Conservation (phyloP, 2,113 vertebrate species). For the Channa maculata region DNA sequence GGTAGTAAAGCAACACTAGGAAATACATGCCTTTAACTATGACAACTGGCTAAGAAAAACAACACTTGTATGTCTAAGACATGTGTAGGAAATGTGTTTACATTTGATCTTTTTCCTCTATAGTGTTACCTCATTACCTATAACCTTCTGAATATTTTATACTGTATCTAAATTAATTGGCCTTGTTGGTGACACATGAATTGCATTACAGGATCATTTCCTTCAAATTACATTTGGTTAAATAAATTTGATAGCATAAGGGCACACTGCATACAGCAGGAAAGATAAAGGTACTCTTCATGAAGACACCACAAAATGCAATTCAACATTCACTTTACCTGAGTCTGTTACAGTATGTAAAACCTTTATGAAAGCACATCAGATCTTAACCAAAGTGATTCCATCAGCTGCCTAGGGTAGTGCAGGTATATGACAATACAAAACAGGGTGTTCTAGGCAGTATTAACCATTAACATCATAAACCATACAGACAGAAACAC, state of each 20-base stretch:
- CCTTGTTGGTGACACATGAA: background rate
- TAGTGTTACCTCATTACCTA: background rate
- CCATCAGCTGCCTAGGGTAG: slow-evolving; percentile 10
- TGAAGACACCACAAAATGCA: slow-evolving; percentile 21
- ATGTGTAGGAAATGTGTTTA: slow-evolving; percentile 1
- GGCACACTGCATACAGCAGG: background rate
- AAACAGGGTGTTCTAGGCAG: background rate
- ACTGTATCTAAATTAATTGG: slow-evolving; percentile 8
- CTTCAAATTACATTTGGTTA: slow-evolving; percentile 34
- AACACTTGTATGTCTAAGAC: slow-evolving; percentile 15
- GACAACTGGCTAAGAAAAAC: background rate
- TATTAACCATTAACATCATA: background rate
- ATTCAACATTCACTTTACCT: slow-evolving; percentile 50
- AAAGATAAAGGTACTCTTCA: background rate
- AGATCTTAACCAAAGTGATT: slow-evolving; percentile 11
- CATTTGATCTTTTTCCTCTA: background rate
- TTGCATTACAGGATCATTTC: background rate
- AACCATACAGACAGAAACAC: slow-evolving; percentile 10
- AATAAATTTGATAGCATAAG: background rate
- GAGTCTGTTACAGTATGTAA: slow-evolving; percentile 39
- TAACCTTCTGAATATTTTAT: slow-evolving; percentile 8
- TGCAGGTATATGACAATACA: slow-evolving; percentile 15
- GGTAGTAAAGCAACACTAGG: background rate
- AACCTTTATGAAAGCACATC: slow-evolving; percentile 20
- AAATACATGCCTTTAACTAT: background rate